Evolutionary conservation across 2,797 vertebrate genomes (phyloP).

Genomic region (Echiichthys vipera): DNA sequence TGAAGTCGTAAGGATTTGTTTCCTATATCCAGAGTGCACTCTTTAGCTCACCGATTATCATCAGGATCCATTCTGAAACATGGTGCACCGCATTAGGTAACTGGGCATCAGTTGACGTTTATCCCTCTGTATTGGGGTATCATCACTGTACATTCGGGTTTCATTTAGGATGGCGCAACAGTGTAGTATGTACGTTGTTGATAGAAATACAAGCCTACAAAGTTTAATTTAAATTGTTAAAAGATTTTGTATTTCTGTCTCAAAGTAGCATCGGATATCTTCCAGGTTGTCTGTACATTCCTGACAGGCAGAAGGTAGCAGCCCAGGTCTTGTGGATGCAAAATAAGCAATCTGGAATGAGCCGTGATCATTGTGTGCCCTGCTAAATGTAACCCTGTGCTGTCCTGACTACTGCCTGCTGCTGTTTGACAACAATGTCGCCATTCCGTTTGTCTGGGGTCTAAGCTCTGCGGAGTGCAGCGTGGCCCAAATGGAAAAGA

Average conservation of each 20-base stretch:
- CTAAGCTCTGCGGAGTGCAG: conserved; percentile 50
- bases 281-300: conserved; percentile 75
- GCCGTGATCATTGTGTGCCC: conserved; percentile 49
- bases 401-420: conserved; percentile 82
- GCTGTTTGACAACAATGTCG: conserved; percentile 78
- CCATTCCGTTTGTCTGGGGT: conserved; percentile 84
- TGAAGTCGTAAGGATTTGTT: conserved; percentile 21
- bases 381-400: conserved; percentile 71
- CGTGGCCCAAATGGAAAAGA: conserved; percentile 68
- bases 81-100: conserved; percentile 38
- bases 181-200: conserved; percentile 9
- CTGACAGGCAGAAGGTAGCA: conserved; percentile 63
- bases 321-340: conserved; percentile 54
- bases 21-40: conserved; percentile 34
- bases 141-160: conserved; percentile 50
- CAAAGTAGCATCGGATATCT: conserved; percentile 50
- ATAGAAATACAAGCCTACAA: conserved; percentile 40
- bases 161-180: conserved; percentile 50
- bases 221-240: conserved; percentile 28
- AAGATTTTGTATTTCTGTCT: conserved; percentile 44
- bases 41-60: conserved; percentile 32
- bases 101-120: conserved; percentile 32
- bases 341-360: conserved; percentile 56
- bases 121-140: conserved; percentile 28
- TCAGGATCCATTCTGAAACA: conserved; percentile 21